Base-by-base conservation (phyloP, 2,888 invertebrate genomes). In the Chromoteleia sp. region DNA sequence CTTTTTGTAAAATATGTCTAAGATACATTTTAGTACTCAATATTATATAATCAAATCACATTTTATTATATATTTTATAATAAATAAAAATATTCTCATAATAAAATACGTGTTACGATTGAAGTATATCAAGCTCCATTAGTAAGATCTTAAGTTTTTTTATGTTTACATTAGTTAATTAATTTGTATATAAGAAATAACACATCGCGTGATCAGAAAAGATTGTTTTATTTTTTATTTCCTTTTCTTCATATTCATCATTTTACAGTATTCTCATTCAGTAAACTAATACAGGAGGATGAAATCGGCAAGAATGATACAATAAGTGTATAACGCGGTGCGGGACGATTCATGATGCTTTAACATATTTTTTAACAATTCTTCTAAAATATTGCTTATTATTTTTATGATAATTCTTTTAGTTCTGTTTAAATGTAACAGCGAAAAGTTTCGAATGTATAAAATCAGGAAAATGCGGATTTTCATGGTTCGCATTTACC, bases 241-340 rank as follows among this genome's bases (percentile, higher is more conserved):
- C 56, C 65, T 61, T 56, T 50, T 48, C 33, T 82, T 65, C 75
- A 73, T 58, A 56, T 86, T 85, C 83, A 80, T 86, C 79, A 77
- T 87, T 86, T 87, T 87, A 88, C 87, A 89, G 83, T 87, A 85
- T 86, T 85, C 83, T 85, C 85, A 85, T 82, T 86, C 86, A 85
- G 85, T 84, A 84, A 87, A 86, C 84, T 87, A 88, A 79, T 86
- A 85, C 79, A 85, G 85, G 86, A 85, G 85, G 85, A 88, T 87
- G 87, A 88, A 85, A 88, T 87, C 85, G 87, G 85, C 86, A 88
- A 87, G 87, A 85, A 82, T 85, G 82, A 84, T 86, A 85, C 82
- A 86, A 78, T 86, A 87, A 85, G 85, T 84, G 84, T 83, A 81
- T 85, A 84, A 85, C 87, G 86, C 85, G 80, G 84, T 87, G 84